Conservation (phyloP, 2,797 vertebrate genomes). For the Schizothorax lantsangensis region DNA sequence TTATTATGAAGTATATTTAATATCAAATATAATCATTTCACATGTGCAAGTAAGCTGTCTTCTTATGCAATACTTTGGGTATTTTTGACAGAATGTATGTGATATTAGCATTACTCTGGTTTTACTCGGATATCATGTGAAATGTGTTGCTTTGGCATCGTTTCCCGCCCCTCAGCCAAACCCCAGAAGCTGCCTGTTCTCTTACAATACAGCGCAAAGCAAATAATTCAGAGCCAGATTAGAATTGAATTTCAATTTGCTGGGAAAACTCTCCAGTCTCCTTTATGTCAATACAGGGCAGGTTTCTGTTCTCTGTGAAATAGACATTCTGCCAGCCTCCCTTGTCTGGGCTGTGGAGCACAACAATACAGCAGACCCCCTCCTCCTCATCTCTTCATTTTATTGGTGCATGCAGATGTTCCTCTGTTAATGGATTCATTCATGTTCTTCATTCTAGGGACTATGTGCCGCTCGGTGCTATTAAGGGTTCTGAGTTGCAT, state of each 20-base stretch:
- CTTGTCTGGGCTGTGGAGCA: conserved; percentile 27
- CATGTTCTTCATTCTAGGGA: conserved; percentile 31
- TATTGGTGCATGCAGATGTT: conserved; percentile 39
- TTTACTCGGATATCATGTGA: not conserved
- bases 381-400: conserved; percentile 16
- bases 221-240: conserved; percentile 62
- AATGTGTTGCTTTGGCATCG: conserved; percentile 13
- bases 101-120: not conserved
- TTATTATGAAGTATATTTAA: not conserved
- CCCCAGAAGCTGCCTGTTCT: conserved; percentile 21
- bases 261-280: conserved; percentile 54
- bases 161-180: not conserved
- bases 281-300: conserved; percentile 56
- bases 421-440: conserved; percentile 55
- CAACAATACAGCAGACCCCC: conserved; percentile 33
- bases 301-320: conserved; percentile 45
- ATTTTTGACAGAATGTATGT: not conserved
- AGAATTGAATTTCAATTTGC: conserved; percentile 68
- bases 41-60: not conserved
- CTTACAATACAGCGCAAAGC: conserved; percentile 51
- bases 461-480: conserved; percentile 24
- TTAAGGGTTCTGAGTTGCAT: conserved; percentile 31
- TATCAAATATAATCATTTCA: conserved; percentile 6
- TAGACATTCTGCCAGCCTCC: conserved; percentile 43
- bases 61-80: not conserved